A percentile compares a stretch with the other conserved stretches of the same genome.
These are phyloP conservation scores for Acrossocheilus wenchowensis DNA, from an alignment of 2,797 vertebrate genomes.

Conservation along the genomic window DNA sequence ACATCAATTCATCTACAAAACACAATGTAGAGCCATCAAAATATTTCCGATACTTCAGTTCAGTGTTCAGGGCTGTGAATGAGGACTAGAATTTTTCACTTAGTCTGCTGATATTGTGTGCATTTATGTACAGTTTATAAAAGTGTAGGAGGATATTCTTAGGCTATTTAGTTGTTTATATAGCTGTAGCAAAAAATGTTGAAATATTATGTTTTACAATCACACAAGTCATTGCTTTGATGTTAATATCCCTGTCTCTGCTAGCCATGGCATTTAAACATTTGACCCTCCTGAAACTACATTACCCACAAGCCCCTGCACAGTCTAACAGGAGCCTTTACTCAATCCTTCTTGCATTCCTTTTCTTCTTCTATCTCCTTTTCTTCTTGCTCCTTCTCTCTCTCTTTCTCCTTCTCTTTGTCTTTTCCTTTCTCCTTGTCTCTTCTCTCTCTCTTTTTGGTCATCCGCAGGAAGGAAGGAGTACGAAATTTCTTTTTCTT, in stretches of 20 bases:
- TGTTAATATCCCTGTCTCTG: not conserved
- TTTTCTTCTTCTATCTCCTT: conserved; percentile 46
- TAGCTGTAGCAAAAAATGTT: conserved; percentile 3
- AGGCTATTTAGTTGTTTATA: conserved; percentile 7
- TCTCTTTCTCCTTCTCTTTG: conserved; percentile 61
- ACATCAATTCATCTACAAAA: not conserved
- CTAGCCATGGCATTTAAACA: not conserved
- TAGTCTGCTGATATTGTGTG: not conserved
- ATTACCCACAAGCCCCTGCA: conserved; percentile 24
- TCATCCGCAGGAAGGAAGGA: conserved; percentile 94
- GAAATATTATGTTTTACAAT: not conserved
- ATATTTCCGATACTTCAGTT: not conserved
- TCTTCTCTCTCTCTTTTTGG: conserved; percentile 91
- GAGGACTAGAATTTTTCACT: not conserved
- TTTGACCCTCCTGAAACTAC: not conserved
- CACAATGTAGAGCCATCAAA: conserved; percentile 25
- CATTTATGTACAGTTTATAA: not conserved
- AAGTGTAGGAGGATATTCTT: not conserved
- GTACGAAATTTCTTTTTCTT: conserved; percentile 98
- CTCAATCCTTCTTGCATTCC: conserved; percentile 33
- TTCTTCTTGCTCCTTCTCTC: conserved; percentile 9
- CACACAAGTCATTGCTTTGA: conserved; percentile 21
- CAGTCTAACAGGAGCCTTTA: not conserved
- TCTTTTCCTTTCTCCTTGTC: conserved; percentile 35
- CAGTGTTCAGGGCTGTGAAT: not conserved